Conservation (phyloP, 2,888 invertebrate genomes). For the Steinernema scapterisci region DNA sequence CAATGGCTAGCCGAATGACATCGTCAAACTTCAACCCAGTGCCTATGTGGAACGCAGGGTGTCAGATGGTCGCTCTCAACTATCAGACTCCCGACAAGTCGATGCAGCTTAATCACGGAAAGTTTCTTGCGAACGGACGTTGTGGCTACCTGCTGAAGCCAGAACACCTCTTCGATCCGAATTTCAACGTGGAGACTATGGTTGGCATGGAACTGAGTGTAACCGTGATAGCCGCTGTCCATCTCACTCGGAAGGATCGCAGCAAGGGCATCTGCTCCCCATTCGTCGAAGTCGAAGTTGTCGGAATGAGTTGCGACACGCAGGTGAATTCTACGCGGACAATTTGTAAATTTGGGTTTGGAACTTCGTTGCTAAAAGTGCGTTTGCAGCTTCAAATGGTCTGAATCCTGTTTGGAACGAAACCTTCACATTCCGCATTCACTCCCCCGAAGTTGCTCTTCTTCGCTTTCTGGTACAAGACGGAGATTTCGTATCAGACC, state of each 20-base stretch:
- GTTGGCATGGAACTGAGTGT: conserved; percentile 48
- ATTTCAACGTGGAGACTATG: conserved; percentile 71
- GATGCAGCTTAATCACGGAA: conserved; percentile 88
- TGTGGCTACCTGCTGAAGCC: conserved; percentile 92
- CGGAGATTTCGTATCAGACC: conserved; percentile 87
- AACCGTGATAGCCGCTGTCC: conserved; percentile 82
- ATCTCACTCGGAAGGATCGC: conserved; percentile 78
- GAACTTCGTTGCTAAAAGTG: not conserved
- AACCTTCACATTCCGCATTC: conserved; percentile 80
- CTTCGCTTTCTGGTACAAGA: conserved; percentile 81
- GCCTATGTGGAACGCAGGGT: conserved; percentile 91
- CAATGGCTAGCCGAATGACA: conserved; percentile 84
- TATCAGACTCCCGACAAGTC: conserved; percentile 92
- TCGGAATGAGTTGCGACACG: conserved; percentile 67
- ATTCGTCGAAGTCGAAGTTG: conserved; percentile 62
- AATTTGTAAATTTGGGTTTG: conserved; percentile 74
- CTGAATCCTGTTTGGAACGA: conserved; percentile 92
- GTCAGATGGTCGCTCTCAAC: conserved; percentile 93
- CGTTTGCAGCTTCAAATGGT: conserved; percentile 82
- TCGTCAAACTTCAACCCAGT: conserved; percentile 96
- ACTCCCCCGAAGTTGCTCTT: conserved; percentile 82
- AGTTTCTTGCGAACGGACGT: conserved; percentile 86
- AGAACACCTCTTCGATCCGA: conserved; percentile 81
- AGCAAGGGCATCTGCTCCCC: conserved; percentile 69
- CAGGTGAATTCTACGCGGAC: conserved; percentile 82